Evolutionary conservation across 2,113 vertebrate species (phyloP).

Genomic region (Eclectus roratus): DNA sequence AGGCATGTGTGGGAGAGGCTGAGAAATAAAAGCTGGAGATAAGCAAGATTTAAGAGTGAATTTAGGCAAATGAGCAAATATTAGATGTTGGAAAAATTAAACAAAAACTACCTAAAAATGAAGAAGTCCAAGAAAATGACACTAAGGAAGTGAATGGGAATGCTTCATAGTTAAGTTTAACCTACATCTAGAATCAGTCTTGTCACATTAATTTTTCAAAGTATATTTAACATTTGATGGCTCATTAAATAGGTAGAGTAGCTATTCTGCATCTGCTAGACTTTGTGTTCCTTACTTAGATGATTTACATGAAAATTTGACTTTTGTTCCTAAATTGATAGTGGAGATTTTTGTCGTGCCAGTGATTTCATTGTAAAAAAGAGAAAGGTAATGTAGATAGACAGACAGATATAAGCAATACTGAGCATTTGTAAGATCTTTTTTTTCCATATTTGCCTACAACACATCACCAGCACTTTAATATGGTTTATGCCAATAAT

Average conservation of each 20-base stretch:
- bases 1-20: background rate
- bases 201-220: background rate
- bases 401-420: background rate
- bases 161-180: background rate
- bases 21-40: background rate
- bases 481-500: background rate
- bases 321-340: background rate
- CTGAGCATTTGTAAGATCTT: background rate
- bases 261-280: background rate
- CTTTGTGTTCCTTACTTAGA: background rate
- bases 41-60: background rate
- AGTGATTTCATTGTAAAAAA: background rate
- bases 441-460: background rate
- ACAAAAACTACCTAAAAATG: background rate
- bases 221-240: background rate
- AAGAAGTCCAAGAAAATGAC: accelerated
- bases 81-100: background rate
- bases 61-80: background rate
- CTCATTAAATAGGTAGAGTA: background rate
- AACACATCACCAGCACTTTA: background rate
- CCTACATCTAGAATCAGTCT: background rate
- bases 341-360: background rate
- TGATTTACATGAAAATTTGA: background rate
- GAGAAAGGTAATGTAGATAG: background rate
- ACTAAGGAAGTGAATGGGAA: background rate